Base-by-base conservation (phyloP, 2,797 vertebrate genomes). In the Monodelphis domestica region DNA sequence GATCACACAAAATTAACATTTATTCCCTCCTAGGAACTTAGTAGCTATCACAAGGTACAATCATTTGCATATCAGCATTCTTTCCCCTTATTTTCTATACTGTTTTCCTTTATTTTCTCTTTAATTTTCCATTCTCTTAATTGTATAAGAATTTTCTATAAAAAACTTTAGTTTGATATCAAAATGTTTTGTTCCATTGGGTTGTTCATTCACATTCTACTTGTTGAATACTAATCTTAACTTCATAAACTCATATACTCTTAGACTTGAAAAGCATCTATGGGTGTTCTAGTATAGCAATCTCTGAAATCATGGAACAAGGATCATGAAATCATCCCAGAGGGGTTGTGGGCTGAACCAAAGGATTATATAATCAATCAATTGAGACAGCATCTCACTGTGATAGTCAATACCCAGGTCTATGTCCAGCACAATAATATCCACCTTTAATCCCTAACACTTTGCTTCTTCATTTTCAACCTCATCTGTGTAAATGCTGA, bases 1-100 rank as follows among this genome's bases (percentile, higher is more conserved):
- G 53, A 92, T 56, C 50, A 87, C 0, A 91, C 30, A 93, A n/a
- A 53, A 12, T 54, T 87, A 94, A 93, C 93, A 78, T 1, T 70
- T 70, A 70, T 50, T 50, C 70, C 70, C 10, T 84, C 38, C 10
- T 11, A 84, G 9, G 63, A 78, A 78, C 78, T 78, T 78, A 17
- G 17, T 1, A 78, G 17, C 9, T 38, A 38, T 70, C 15, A 70
- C 70, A 70, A 70, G n/a, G 33, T 45, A 21, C 6, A 24, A 45
- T 38, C 38, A 7, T 78, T 70, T 45, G 17, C 38, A 24, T 78
- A 24, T 70, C 63, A 38, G 38, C 2, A 17, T 11, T 84, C 45
- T 84, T 12, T 21, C 38, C 21, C 38, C 26, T 9, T 26, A 38
- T 78, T 78, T 78, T 45, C 38, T 45, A 9, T 5, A 78, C 4